These are phyloP conservation scores for Clytia hemisphaerica DNA, from an alignment of 30 jellyfish, hydroid and myxozoan genomes.

Conservation along the genomic window DNA sequence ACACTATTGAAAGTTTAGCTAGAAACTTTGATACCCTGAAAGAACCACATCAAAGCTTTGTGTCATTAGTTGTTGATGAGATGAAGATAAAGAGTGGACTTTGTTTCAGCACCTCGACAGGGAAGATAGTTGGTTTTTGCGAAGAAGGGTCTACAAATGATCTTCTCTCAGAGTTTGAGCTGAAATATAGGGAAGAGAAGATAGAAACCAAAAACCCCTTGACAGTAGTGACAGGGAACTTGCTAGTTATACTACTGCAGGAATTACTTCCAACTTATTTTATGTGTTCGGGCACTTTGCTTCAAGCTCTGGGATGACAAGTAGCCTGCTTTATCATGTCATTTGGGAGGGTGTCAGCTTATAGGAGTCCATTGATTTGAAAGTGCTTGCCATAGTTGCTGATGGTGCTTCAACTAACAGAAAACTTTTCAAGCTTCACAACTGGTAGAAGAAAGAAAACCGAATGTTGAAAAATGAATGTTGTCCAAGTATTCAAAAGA, in stretches of 20 bases:
- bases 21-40: no score
- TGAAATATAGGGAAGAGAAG: no score
- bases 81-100: constrained; percentile 19
- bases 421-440: neutral
- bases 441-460: neutral
- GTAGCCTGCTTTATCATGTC: neutral
- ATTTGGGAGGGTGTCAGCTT: constrained; percentile 5
- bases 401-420: neutral
- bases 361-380: neutral
- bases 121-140: constrained; percentile 8
- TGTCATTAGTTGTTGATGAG: constrained; percentile 6
- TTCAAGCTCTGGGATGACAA: neutral
- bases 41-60: neutral
- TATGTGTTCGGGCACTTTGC: neutral
- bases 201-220: no score
- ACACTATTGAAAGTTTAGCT: neutral
- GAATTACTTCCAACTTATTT: neutral
- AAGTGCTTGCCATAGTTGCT: neutral
- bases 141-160: constrained; percentile 5
- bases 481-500: no score
- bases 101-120: constrained; percentile 3
- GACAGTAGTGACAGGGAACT: no score
- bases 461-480: neutral
- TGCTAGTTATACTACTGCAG: no score
- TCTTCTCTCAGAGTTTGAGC: neutral